Evolutionary conservation across 2,797 vertebrate species (phyloP), one percentile per base, ranked within the genome.

Genomic region (Alca torda): DNA sequence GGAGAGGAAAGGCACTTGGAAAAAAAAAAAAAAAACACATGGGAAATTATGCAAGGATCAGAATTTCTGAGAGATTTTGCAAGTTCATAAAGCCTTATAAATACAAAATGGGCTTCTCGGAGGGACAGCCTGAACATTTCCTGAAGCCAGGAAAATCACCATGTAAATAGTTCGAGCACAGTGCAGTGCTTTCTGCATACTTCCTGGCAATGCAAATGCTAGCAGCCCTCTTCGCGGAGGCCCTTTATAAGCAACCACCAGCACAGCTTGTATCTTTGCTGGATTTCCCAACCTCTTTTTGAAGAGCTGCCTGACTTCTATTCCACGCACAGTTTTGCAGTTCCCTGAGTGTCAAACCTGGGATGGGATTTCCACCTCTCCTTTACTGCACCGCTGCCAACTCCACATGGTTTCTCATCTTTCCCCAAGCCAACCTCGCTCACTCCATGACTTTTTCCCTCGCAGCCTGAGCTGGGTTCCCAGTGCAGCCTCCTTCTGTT

Each of bases 51-150:
- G 5, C 67, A 79, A n/a, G 60, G 57, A 91, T 72, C 76, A 81
- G 48, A 92, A 87, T 48, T 96, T 91, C 90, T 90, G 92, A 69
- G 77, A 89, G 84, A 83, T 79, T 93, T 76, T 92, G 63, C 70
- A 90, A 94, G 78, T 90, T 91, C 77, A 68, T 73, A 77, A 93
- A 94, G 25, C 70, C 89, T 95, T 84, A 94, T 92, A 87, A 94
- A 96, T 92, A 88, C 67, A 57, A 90, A 90, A 95, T 87, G 26
- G 65, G 57, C 43, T 93, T 90, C 79, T 95, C 28, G 11, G 39
- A 86, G 59, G 76, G 92, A 69, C 73, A 93, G 61, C 33, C 48
- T 73, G 93, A 93, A 78, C 48, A 33, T 4, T 67, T 87, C 61
- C 75, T 2, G 17, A 84, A 83, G 84, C 35, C 82, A 87, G 78